Conservation (phyloP, 1,140 invertebrate species). For the Pogonomyrmex barbatus region DNA sequence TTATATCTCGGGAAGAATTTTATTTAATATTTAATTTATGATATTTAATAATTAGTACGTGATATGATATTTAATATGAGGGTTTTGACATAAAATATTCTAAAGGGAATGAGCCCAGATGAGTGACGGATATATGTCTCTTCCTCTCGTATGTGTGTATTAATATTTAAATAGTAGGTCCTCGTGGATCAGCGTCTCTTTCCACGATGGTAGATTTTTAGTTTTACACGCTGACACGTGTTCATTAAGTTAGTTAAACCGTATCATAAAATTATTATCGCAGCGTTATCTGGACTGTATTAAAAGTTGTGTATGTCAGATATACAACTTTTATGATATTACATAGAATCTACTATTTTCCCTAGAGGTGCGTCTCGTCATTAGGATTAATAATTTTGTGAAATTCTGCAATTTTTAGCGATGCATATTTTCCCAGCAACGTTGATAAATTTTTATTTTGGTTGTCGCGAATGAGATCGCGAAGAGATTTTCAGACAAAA, state of each 20-base stretch:
- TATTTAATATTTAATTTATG: not conserved
- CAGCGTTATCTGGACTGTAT: not conserved
- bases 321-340: not conserved
- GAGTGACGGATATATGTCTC: not conserved
- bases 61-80: not conserved
- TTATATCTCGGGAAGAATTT: not conserved
- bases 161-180: not conserved
- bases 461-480: too few relatives aligned
- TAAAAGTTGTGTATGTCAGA: not conserved
- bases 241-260: not conserved
- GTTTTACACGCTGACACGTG: not conserved
- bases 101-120: not conserved
- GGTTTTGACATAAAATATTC: not conserved
- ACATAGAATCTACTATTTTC: not conserved
- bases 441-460: not conserved
- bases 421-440: not conserved
- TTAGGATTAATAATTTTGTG: not conserved
- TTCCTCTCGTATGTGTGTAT: too few relatives aligned
- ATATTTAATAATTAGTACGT: slow-evolving; percentile 3
- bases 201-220: not conserved
- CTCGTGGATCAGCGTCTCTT: slow-evolving; percentile 2
- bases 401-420: slow-evolving; percentile 15
- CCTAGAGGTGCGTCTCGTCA: not conserved
- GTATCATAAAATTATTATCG: slow-evolving; percentile 7
- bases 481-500: not conserved